Percentiles rank a stretch among this genome's conserved stretches.
These are phyloP conservation scores for Tetanocera ferruginea DNA, from an alignment of 2,888 invertebrate genomes.

Conservation along the genomic window DNA sequence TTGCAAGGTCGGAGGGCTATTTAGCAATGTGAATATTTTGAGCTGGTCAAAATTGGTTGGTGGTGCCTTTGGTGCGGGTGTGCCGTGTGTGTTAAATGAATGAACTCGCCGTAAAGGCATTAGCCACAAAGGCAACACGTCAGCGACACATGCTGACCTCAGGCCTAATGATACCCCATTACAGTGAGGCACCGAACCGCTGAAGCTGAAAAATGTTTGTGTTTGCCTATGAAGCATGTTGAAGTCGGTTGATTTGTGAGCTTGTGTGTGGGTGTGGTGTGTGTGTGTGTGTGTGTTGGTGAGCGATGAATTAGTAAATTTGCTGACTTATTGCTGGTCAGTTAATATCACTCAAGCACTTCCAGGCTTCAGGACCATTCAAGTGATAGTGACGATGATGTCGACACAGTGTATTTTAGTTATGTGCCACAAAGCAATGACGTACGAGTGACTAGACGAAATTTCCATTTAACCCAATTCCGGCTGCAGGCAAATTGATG, in stretches of 20 bases:
- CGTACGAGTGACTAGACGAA: neutral
- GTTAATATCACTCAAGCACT: slow-evolving; percentile 17
- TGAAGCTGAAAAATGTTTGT: slow-evolving; percentile 39
- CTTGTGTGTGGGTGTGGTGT: neutral
- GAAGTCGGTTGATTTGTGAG: neutral
- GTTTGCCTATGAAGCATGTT: slow-evolving; percentile 17
- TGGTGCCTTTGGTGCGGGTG: neutral
- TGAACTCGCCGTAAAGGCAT: slow-evolving; percentile 4
- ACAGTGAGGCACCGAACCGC: neutral
- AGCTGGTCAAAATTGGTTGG: neutral
- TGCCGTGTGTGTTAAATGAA: neutral
- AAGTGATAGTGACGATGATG: neutral
- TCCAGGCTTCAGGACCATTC: neutral
- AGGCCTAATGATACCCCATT: neutral
- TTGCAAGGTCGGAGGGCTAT: neutral
- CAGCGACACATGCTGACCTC: neutral
- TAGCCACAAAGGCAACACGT: slow-evolving; percentile 29
- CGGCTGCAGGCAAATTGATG: neutral
- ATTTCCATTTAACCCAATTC: neutral
- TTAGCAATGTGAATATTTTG: neutral
- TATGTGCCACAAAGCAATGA: neutral
- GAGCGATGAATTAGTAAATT: slow-evolving; percentile 26
- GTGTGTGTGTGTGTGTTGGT: neutral
- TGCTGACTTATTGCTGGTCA: slow-evolving; percentile 28
- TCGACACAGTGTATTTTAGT: neutral